Evolutionary conservation across 2,113 vertebrate genomes (phyloP), one percentile per base, ranked within the genome.

Genomic region (Vidua chalybeata): DNA sequence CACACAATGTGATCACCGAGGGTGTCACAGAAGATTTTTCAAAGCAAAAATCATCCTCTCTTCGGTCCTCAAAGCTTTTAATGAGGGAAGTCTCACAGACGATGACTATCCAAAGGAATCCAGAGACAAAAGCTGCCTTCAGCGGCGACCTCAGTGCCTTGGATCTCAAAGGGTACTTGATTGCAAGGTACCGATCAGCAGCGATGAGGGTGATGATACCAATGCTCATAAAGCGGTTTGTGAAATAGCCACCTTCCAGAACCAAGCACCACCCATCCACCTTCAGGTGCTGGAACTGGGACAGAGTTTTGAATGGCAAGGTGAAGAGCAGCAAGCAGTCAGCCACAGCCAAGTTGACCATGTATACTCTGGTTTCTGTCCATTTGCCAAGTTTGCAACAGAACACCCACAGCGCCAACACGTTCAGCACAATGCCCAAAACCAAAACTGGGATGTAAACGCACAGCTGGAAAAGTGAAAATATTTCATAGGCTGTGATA

Each of bases 321-420:
- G 85, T 91, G 21, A 98, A 92, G 41, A 98, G 96, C 68, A 98
- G 90, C 41, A 97, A 88, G 48, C 95, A 96, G 97, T 98, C 98
- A 6, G 98, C 97, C 58, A 49, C 20, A 3, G 97, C 96, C 94
- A 98, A 93, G 92, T 97, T 98, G 81, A 89, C 94, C 97, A 98
- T 98, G 86, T 98, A 98, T 24, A 98, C 41, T 77, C 93, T 96
- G 21, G 98, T 97, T 96, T 98, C 98, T 2, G 97, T 98, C 98
- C 98, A 98, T n/a, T 67, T 94, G 33, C 15, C 13, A 20, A 98
- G 87, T 83, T 89, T 97, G 63, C 72, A 78, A 81, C 95, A 98
- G 86, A 98, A 97, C 15, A 97, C 97, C 94, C 98, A 97, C 63
- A 98, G 73, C 0, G 97, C 97, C 82, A 97, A 35, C 9, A 63